Conservation (phyloP, 2,113 vertebrate genomes). For the Zapus hudsonius region DNA sequence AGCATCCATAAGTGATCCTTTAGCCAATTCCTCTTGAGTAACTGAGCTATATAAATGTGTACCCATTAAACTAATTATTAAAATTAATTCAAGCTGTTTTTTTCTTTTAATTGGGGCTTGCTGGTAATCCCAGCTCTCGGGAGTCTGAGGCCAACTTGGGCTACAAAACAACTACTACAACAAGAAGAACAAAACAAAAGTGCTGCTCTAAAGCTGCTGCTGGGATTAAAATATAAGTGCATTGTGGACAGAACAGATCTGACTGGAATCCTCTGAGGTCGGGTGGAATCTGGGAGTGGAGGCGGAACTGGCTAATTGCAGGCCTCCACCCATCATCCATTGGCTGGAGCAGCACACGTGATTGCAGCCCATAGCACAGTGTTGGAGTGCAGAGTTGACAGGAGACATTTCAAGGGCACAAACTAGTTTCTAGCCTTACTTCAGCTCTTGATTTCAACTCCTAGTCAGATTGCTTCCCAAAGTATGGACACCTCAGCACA, state of each 20-base stretch:
- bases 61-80: neutral
- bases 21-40: neutral
- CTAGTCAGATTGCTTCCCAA: neutral
- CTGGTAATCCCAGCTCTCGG: neutral
- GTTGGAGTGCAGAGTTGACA: neutral
- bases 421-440: neutral
- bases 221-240: slow-evolving; percentile 3
- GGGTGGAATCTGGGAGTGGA: neutral
- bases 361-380: neutral
- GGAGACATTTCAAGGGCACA: neutral
- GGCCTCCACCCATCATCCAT: neutral
- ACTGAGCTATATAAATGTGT: neutral
- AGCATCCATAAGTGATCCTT: neutral
- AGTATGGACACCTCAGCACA: neutral
- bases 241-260: neutral
- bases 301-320: neutral
- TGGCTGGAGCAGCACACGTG: neutral
- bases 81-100: neutral
- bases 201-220: neutral
- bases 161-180: neutral
- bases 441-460: slow-evolving; percentile 2
- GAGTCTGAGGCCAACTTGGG: neutral
- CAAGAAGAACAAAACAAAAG: neutral
- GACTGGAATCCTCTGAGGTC: neutral
- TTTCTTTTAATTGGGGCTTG: neutral